A percentile compares a stretch with the other conserved stretches of the same genome.
phyloP scores from a whole-genome alignment of 2,888 invertebrate genomes.

The Clusia tigrina region DNA sequence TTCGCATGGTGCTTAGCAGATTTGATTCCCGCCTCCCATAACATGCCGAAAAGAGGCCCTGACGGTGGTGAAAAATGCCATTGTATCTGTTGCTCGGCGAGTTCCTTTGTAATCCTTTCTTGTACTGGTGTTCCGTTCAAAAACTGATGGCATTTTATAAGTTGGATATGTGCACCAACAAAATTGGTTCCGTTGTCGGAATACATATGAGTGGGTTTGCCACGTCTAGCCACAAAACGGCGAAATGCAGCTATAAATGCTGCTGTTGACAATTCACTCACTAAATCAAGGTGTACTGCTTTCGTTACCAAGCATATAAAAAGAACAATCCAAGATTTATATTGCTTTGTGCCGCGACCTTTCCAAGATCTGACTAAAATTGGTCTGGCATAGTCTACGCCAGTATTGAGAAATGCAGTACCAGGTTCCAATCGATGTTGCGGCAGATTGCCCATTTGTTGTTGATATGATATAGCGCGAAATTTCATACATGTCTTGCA shows the following conservation, averaged over 20 bases:
- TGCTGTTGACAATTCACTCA: slow-evolving; percentile 33
- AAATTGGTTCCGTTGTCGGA: slow-evolving; percentile 37
- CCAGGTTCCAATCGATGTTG: slow-evolving; percentile 27
- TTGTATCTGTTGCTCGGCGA: too few relatives aligned
- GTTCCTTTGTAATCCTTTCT: too few relatives aligned
- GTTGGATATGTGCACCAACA: too few relatives aligned
- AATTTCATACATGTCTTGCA: slow-evolving; percentile 28
- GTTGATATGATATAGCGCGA: slow-evolving; percentile 5
- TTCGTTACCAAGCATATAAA: slow-evolving; percentile 30
- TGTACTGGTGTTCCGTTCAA: too few relatives aligned
- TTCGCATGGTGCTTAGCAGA: too few relatives aligned
- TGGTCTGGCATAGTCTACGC: slow-evolving; percentile 31
- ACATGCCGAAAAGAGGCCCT: too few relatives aligned
- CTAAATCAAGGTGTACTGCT: slow-evolving; percentile 30
- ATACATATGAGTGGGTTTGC: not conserved
- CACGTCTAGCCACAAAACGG: slow-evolving; percentile 37
- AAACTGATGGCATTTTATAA: too few relatives aligned
- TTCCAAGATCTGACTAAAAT: slow-evolving; percentile 28
- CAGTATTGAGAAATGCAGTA: slow-evolving; percentile 28
- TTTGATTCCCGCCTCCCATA: too few relatives aligned
- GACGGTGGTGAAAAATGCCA: too few relatives aligned
- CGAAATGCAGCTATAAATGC: slow-evolving; percentile 44
- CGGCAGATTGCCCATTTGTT: slow-evolving; percentile 38
- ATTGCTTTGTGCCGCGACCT: slow-evolving; percentile 23
- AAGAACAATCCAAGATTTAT: slow-evolving; percentile 31